Conservation (phyloP, 2,888 invertebrate genomes). For the Lithophane socia region DNA sequence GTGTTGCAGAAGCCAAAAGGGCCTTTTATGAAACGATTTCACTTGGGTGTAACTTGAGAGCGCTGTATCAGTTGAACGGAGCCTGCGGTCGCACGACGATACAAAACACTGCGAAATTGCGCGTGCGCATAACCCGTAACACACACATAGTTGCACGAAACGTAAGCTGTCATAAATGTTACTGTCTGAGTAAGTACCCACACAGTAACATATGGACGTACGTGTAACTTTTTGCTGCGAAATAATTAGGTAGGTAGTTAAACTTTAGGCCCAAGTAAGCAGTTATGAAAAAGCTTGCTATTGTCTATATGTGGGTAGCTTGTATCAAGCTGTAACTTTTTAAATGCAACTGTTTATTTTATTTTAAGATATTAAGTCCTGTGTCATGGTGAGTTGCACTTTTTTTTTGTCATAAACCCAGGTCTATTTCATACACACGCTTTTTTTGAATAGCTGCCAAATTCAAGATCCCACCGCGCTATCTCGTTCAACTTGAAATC, state of each 20-base stretch:
- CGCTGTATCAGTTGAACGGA: constrained; percentile 74
- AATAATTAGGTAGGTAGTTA: constrained; percentile 35
- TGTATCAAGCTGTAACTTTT: neutral
- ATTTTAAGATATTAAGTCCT: too few relatives aligned
- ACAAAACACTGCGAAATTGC: constrained; percentile 81
- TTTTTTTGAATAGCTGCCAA: neutral
- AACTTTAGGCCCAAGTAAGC: constrained; percentile 6
- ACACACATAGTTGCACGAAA: constrained; percentile 64
- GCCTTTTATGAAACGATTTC: constrained; percentile 80
- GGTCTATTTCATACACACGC: neutral
- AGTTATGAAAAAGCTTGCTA: constrained; percentile 10
- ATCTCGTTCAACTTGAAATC: neutral
- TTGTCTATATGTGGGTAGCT: neutral
- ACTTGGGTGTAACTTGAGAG: constrained; percentile 76
- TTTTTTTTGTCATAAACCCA: neutral
- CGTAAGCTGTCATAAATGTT: constrained; percentile 44
- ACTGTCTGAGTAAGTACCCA: constrained; percentile 34
- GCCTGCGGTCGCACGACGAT: constrained; percentile 81
- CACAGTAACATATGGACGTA: constrained; percentile 15
- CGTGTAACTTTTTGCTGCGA: constrained; percentile 41
- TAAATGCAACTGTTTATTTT: neutral
- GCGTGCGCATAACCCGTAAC: constrained; percentile 75
- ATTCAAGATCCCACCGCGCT: neutral
- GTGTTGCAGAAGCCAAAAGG: constrained; percentile 73
- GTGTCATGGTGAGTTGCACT: neutral